Evolutionary conservation across 35 echinoderm and acorn worm species (phyloP).

Genomic region (Diadema setosum): DNA sequence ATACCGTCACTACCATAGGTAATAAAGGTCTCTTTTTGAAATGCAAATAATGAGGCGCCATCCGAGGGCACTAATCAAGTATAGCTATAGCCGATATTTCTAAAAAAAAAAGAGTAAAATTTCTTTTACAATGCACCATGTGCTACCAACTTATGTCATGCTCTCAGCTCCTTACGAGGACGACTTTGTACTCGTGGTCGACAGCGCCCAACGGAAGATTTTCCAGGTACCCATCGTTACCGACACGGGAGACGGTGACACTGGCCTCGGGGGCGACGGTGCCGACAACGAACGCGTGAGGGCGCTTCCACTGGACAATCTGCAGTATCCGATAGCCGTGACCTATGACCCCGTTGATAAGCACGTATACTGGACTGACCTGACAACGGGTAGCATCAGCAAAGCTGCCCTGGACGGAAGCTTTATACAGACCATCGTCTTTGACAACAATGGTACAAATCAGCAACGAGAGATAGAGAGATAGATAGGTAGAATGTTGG

Average conservation of each 20-base stretch:
- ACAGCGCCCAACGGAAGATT: slow-evolving; percentile 23
- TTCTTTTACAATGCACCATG: too few species aligned
- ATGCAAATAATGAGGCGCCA: too few species aligned
- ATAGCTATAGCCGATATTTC: too few species aligned
- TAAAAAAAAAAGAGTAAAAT: too few species aligned
- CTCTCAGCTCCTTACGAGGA: background rate
- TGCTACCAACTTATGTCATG: too few species aligned
- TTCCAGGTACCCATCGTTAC: background rate
- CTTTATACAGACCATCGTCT: background rate
- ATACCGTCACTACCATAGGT: too few species aligned
- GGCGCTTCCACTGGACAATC: slow-evolving; percentile 21
- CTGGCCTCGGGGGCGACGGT: background rate
- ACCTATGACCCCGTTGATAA: slow-evolving; percentile 39
- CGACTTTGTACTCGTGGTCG: slow-evolving; percentile 29
- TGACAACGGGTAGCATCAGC: background rate
- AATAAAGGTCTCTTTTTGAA: too few species aligned
- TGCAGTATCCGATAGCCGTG: slow-evolving; percentile 13
- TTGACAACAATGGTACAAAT: slow-evolving; percentile 8
- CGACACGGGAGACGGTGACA: background rate
- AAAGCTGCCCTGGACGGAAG: slow-evolving; percentile 29
- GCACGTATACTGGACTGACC: slow-evolving; percentile 54
- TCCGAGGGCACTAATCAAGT: too few species aligned
- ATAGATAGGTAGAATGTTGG: too few species aligned
- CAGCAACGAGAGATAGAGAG: too few species aligned
- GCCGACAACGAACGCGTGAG: background rate